Evolutionary conservation across 1,140 invertebrate genomes (phyloP), one percentile per base, ranked within the genome.

Genomic region (Cecropterus lyciades): DNA sequence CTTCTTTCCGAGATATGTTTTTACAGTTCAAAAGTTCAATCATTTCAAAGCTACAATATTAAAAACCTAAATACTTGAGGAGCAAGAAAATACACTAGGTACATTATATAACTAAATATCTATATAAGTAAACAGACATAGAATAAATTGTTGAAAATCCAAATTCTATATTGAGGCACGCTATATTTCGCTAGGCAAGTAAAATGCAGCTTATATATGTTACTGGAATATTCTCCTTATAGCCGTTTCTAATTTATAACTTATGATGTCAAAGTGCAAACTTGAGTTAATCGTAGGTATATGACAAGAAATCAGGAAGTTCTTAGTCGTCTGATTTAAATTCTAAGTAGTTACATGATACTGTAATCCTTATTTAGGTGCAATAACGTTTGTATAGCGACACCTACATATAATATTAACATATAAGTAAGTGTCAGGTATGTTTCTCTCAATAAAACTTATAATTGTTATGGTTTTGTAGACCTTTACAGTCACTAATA

Each of bases 251-350:
- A 51, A 72, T 57, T 69, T 69, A 73, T 73, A 49, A 69, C 27
- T 69, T 73, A 73, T 69, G 70, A 62, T 67, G 67, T 51, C 64
- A 69, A 69, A 69, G 71, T 55, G 71, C 67, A 73, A 67, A 63
- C 52, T 40, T 49, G 49, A 64, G 51, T 72, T 72, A 69, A 69
- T 72, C 48, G 57, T 51, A 33, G 9, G 6, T 10, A 64, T 55
- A 60, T 67, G 59, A 57, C 63, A 57, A 33, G 45, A 59, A 70
- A 64, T 70, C 52, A 71, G 69, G 69, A 71, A 71, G 59, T 69
- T 55, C 17, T 43, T 49, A 24, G 20, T 53, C 24, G 14, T 48
- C 55, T 59, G 20, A 56, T 59, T 30, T 49, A 59, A 59, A 40
- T 40, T 33, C 30, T 33, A 3, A 24, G 20, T 24, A 33, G 30